A percentile compares a stretch with the other conserved stretches of the same genome.
These are phyloP conservation scores for Nemotelus nigrinus DNA, from an alignment of 2,888 invertebrate genomes.

Conservation along the genomic window DNA sequence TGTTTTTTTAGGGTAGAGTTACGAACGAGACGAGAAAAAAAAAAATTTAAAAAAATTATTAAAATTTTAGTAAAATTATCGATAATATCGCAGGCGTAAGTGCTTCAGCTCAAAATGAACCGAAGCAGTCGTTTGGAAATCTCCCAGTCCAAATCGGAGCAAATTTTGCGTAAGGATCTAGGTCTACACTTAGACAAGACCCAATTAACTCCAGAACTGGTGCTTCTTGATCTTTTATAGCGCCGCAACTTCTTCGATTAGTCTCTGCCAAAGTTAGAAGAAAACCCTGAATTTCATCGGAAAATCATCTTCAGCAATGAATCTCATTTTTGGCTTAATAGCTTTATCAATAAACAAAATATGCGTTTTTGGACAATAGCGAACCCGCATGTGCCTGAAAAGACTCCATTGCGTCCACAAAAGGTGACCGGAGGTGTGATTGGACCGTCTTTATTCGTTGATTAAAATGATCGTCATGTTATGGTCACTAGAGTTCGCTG, in stretches of 20 bases:
- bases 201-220: too few species aligned
- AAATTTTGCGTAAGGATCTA: too few species aligned
- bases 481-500: not conserved
- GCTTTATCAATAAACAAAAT: not conserved
- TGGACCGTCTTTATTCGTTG: not conserved
- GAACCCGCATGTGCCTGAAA: conserved; percentile 23
- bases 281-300: conserved; percentile 15
- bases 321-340: conserved; percentile 2
- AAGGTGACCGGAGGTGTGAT: not conserved
- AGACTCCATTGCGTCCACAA: conserved; percentile 24
- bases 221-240: too few species aligned
- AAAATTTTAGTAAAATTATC: too few species aligned
- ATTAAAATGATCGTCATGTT: not conserved
- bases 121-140: too few species aligned
- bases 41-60: too few species aligned
- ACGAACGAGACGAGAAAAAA: too few species aligned
- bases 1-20: too few species aligned
- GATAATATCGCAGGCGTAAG: too few species aligned
- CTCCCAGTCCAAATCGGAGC: too few species aligned
- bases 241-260: not conserved
- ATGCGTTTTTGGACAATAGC: not conserved
- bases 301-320: conserved; percentile 19
- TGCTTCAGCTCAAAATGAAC: too few species aligned
- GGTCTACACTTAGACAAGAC: too few species aligned
- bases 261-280: conserved; percentile 16